Evolutionary conservation across 2,888 invertebrate genomes (phyloP).

Genomic region (Apocheima hispidaria): DNA sequence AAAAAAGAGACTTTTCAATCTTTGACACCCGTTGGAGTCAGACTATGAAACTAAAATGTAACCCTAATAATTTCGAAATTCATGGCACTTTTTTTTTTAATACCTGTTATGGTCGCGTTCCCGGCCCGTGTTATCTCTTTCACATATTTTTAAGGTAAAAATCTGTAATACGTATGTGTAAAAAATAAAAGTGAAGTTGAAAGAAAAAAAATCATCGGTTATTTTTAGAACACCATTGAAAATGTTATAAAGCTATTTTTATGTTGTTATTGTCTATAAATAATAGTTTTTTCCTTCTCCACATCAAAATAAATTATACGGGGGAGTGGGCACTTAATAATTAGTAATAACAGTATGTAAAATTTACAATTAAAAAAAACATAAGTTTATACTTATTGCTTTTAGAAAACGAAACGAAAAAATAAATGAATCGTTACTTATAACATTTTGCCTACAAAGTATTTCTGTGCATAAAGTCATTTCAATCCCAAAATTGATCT

Average conservation of each 20-base stretch:
- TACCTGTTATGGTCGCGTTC: too few relatives aligned
- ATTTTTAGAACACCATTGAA: too few relatives aligned
- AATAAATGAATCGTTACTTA: not conserved
- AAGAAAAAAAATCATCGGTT: too few relatives aligned
- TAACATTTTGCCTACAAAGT: conserved; percentile 2
- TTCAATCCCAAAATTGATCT: not conserved
- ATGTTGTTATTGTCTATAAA: too few relatives aligned
- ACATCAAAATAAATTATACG: too few relatives aligned
- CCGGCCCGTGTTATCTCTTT: too few relatives aligned
- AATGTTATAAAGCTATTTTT: too few relatives aligned
- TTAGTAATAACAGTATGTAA: not conserved
- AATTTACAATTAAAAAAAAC: not conserved
- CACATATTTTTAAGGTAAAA: too few relatives aligned
- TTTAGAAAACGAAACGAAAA: not conserved
- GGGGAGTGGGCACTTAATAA: too few relatives aligned
- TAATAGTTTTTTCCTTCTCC: too few relatives aligned
- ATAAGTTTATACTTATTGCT: conserved; percentile 11
- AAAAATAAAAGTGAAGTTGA: too few relatives aligned
- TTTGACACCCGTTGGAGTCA: not conserved
- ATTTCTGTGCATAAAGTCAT: not conserved
- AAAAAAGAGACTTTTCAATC: not conserved
- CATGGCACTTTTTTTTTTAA: conserved; percentile 8
- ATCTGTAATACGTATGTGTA: too few relatives aligned
- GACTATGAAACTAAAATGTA: not conserved
- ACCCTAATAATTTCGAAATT: not conserved